Percentiles rank a stretch among this genome's conserved stretches.
Evolutionary conservation across 2,888 invertebrate species (phyloP).

Genomic region (Orthonevra nobilis): DNA sequence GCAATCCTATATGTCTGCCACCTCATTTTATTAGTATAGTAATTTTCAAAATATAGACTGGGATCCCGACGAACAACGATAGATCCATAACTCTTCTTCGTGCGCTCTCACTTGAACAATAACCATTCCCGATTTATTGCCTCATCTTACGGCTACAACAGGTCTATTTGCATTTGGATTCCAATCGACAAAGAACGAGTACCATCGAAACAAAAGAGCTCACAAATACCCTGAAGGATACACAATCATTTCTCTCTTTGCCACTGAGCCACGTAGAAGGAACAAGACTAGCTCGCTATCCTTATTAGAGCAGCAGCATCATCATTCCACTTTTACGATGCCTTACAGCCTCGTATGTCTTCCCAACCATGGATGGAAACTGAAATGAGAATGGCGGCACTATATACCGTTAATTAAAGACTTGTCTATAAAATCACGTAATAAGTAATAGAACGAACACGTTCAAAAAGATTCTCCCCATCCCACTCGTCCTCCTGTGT

Average conservation of each 20-base stretch:
- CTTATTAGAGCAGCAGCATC: not conserved
- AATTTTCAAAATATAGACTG: constrained; percentile 21
- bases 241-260: not conserved
- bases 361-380: not conserved
- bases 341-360: constrained; percentile 56
- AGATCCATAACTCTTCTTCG: constrained; percentile 14
- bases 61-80: not conserved
- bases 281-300: not conserved
- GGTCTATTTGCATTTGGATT: constrained; percentile 66
- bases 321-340: constrained; percentile 56
- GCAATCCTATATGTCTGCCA: not conserved
- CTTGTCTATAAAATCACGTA: constrained; percentile 63
- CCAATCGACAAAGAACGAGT: constrained; percentile 41
- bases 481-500: constrained; percentile 4
- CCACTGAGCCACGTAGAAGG: not conserved
- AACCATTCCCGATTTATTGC: constrained; percentile 60
- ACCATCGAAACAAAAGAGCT: constrained; percentile 26
- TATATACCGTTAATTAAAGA: constrained; percentile 62
- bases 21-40: not conserved
- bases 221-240: constrained; percentile 1
- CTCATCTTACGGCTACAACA: constrained; percentile 57
- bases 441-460: constrained; percentile 63
- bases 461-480: constrained; percentile 6
- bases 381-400: constrained; percentile 7
- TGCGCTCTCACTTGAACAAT: constrained; percentile 1